phyloP scores from a whole-genome alignment of 1,140 invertebrate genomes.

The Papilio helenus region DNA sequence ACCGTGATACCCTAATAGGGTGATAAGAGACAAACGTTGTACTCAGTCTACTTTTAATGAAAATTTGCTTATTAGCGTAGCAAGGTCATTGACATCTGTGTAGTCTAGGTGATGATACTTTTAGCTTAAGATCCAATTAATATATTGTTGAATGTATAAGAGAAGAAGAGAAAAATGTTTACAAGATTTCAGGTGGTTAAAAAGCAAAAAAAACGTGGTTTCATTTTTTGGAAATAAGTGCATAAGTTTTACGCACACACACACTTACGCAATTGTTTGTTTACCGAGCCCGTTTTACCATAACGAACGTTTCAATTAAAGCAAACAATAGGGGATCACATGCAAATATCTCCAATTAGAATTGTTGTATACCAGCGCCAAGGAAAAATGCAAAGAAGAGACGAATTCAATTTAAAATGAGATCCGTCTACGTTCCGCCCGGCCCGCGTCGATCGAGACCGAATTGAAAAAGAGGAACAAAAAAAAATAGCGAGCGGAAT shows the following conservation, averaged over 20 bases:
- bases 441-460: constrained; percentile 74
- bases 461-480: constrained; percentile 79
- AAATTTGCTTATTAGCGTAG: constrained; percentile 8
- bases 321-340: constrained; percentile 67
- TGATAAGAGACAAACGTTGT: constrained; percentile 2
- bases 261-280: constrained; percentile 11
- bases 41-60: not conserved
- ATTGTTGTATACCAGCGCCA: constrained; percentile 66
- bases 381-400: constrained; percentile 74
- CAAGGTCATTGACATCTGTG: not conserved
- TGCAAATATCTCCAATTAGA: constrained; percentile 79
- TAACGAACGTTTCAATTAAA: constrained; percentile 59
- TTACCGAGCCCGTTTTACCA: constrained; percentile 51
- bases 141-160: not conserved
- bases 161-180: not conserved
- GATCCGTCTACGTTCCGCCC: constrained; percentile 76
- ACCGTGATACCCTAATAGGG: constrained; percentile 1
- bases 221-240: not conserved
- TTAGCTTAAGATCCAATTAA: not conserved
- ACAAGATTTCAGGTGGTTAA: not conserved
- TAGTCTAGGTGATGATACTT: not conserved
- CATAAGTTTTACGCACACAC: not conserved
- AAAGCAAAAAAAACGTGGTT: not conserved
- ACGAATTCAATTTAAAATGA: constrained; percentile 82
- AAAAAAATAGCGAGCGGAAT: constrained; percentile 68